phyloP scores from a whole-genome alignment of 2,797 vertebrate species.

The Catharus ustulatus region DNA sequence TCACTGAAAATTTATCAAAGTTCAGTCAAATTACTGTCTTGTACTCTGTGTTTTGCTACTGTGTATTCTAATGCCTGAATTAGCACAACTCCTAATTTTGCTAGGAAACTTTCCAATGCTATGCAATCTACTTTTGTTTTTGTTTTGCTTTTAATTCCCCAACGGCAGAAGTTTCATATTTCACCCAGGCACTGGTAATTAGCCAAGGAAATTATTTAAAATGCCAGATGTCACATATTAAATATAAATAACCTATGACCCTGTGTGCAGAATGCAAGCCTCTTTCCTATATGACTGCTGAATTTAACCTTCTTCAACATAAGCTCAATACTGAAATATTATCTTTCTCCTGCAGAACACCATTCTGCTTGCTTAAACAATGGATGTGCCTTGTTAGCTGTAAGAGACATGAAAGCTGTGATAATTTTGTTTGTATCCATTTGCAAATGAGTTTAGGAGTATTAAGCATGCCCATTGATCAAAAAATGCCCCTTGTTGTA shows the following conservation, averaged over 20 bases:
- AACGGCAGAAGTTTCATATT: slow-evolving; percentile 33
- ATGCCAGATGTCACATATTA: slow-evolving; percentile 61
- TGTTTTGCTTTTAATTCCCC: slow-evolving; percentile 59
- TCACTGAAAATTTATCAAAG: background rate
- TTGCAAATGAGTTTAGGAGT: background rate
- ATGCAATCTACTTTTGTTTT: slow-evolving; percentile 42
- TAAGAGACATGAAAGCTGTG: background rate
- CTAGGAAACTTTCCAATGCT: slow-evolving; percentile 16
- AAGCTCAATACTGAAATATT: background rate
- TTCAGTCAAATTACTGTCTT: background rate
- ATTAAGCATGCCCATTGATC: background rate
- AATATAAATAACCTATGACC: slow-evolving; percentile 64
- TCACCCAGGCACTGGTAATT: slow-evolving; percentile 61
- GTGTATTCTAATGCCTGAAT: background rate
- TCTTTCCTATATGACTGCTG: slow-evolving; percentile 23
- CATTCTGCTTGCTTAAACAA: background rate
- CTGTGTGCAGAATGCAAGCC: slow-evolving; percentile 22
- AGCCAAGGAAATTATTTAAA: slow-evolving; percentile 64
- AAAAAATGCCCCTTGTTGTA: background rate
- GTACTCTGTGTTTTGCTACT: background rate
- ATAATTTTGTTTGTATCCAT: background rate
- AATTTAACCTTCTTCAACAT: background rate
- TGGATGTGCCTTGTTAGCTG: background rate
- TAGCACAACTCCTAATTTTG: background rate
- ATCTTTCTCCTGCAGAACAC: background rate